Percentiles rank a stretch among this genome's conserved stretches.
Evolutionary conservation across 2,113 vertebrate genomes (phyloP).

Genomic region (Charina bottae): DNA sequence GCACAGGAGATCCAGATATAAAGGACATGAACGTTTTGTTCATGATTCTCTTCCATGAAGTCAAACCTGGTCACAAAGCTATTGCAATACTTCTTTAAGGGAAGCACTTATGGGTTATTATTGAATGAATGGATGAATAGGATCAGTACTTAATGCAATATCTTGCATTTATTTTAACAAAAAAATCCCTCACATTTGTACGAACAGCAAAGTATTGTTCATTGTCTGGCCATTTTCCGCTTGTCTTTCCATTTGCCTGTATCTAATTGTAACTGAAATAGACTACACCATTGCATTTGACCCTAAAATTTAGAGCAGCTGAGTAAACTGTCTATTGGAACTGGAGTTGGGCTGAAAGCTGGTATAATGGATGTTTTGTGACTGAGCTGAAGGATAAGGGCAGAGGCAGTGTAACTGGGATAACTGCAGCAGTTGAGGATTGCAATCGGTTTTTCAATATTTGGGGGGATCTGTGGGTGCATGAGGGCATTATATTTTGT

Average conservation of each 20-base stretch:
- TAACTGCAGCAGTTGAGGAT: conserved; percentile 18
- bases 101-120: conserved; percentile 16
- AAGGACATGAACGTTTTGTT: background rate
- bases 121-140: conserved; percentile 51
- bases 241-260: conserved; percentile 36
- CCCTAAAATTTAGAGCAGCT: background rate
- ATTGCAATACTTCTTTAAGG: conserved; percentile 15
- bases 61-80: background rate
- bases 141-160: conserved; percentile 38
- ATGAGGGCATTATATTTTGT: background rate
- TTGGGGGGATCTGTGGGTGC: background rate
- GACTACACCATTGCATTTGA: accelerated
- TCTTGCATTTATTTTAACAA: conserved; percentile 19
- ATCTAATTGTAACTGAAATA: conserved; percentile 47
- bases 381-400: conserved; percentile 35
- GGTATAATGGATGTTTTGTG: conserved; percentile 50
- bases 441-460: background rate
- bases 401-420: conserved; percentile 10
- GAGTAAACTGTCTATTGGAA: conserved; percentile 31
- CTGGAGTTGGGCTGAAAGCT: conserved; percentile 40
- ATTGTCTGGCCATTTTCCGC: conserved; percentile 35
- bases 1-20: background rate
- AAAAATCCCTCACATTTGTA: conserved; percentile 27
- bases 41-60: background rate
- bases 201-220: conserved; percentile 30